phyloP scores from a whole-genome alignment of 2,888 invertebrate species.

The Euplexia lucipara region DNA sequence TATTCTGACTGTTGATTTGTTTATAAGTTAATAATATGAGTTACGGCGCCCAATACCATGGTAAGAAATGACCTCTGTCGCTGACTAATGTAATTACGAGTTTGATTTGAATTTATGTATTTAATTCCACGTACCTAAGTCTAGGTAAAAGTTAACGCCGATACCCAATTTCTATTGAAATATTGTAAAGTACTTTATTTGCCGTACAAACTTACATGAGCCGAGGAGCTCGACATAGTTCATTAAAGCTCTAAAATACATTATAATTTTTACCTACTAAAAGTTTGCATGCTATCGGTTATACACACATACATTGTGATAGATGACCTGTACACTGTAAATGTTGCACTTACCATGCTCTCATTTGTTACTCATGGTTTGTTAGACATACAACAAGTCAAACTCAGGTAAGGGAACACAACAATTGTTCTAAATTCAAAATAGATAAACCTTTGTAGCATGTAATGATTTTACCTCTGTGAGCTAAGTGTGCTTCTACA shows the following conservation, averaged over 20 bases:
- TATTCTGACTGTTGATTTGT: not conserved
- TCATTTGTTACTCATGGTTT: no score
- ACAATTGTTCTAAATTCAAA: no score
- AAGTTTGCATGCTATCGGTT: not conserved
- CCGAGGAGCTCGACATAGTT: no score
- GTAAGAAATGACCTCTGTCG: conserved; percentile 27
- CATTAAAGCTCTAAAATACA: not conserved
- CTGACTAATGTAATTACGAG: conserved; percentile 28
- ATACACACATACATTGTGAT: no score
- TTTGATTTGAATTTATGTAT: not conserved
- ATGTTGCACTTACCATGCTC: no score
- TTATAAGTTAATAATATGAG: no score
- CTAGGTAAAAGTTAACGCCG: not conserved
- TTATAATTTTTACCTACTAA: no score
- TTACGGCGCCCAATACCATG: conserved; percentile 27
- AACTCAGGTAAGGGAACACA: no score
- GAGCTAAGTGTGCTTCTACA: no score
- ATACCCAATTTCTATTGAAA: not conserved
- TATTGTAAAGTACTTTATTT: not conserved
- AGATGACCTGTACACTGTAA: not conserved
- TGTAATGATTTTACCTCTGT: no score
- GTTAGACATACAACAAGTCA: no score
- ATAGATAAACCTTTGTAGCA: no score
- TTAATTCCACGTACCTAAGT: not conserved
- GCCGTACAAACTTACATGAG: not conserved